Base-by-base conservation (phyloP, 2,113 vertebrate genomes). In the Hydrochoerus hydrochaeris region DNA sequence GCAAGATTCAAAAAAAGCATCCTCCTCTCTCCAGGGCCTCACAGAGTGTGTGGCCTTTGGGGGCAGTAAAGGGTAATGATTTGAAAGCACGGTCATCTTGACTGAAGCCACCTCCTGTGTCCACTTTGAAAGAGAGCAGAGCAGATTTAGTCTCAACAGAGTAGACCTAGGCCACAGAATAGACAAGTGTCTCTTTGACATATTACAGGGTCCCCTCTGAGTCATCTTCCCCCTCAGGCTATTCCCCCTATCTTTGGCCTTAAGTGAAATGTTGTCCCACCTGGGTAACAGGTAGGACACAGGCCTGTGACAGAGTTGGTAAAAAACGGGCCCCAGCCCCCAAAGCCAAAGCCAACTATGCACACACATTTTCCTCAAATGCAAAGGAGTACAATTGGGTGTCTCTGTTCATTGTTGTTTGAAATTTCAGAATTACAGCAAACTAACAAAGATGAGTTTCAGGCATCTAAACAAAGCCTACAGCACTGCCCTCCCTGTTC, bases 321-420 rank as follows among this genome's bases (percentile, higher is more conserved):
- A 69, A 92, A 91, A 91, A 84, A 92, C 19, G n/a, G 49, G 26
- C n/a, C 90, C 90, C 78, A 69, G 44, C 49, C 91, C 67, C 75
- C 54, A 85, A 71, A 85, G 44, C 46, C 46, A 41, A 19, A 12
- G n/a, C 80, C 14, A 30, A 10, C 52, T 24, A 35, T 24, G 30
- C 20, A 24, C 2, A 30, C 19, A 52, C 2, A 14, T 54, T 49
- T 73, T 80, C 28, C 75, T 84, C n/a, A 16, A 4, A 13, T 65
- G 73, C 35, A 63, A 38, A 6, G 90, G n/a, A 20, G 30, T 10
- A 71, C 2, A 35, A 22, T 1, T 28, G 5, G 65, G 14, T 57
- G 44, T 81, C 28, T 1, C 35, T 28, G 38, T 73, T 54, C 78
- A 11, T 26, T 30, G 22, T 35, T 49, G 26, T 83, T 58, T 86